A percentile compares a stretch with the other conserved stretches of the same genome.
These are phyloP conservation scores for Bombus polaris DNA, from an alignment of 1,140 invertebrate species.

Conservation along the genomic window DNA sequence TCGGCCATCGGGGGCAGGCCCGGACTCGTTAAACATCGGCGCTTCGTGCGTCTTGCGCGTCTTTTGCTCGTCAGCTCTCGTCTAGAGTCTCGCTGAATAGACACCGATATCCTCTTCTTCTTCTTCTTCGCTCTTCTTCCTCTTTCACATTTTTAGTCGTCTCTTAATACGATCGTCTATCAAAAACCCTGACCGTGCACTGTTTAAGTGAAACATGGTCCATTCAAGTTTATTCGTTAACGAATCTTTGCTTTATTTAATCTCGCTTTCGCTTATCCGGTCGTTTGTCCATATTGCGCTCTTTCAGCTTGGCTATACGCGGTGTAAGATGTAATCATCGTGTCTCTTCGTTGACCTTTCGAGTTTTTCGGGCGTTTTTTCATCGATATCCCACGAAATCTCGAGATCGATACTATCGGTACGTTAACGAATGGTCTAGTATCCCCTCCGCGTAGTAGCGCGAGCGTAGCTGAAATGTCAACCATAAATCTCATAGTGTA, in stretches of 20 bases:
- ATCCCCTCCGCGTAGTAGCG: background rate
- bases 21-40: slow-evolving; percentile 58
- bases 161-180: slow-evolving; percentile 1
- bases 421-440: slow-evolving; percentile 15
- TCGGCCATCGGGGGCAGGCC: slow-evolving; percentile 58
- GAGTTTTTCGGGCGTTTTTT: background rate
- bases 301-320: too few species aligned
- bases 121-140: background rate
- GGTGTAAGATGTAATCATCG: background rate
- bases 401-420: slow-evolving; percentile 16
- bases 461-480: slow-evolving; percentile 59
- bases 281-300: too few species aligned
- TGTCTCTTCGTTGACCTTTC: background rate
- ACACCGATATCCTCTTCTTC: slow-evolving; percentile 28
- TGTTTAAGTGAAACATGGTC: too few species aligned
- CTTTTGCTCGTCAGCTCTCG: slow-evolving; percentile 24
- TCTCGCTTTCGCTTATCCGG: too few species aligned
- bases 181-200: too few species aligned
- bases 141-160: slow-evolving; percentile 5
- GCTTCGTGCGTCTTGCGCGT: slow-evolving; percentile 21
- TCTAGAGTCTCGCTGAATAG: background rate
- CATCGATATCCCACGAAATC: slow-evolving; percentile 17
- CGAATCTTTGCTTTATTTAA: too few species aligned
- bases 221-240: too few species aligned
- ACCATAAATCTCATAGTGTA: slow-evolving; percentile 62